Percentiles rank a stretch among this genome's conserved stretches.
phyloP scores from a whole-genome alignment of 2,888 invertebrate species.

The Ochlodes sylvanus region DNA sequence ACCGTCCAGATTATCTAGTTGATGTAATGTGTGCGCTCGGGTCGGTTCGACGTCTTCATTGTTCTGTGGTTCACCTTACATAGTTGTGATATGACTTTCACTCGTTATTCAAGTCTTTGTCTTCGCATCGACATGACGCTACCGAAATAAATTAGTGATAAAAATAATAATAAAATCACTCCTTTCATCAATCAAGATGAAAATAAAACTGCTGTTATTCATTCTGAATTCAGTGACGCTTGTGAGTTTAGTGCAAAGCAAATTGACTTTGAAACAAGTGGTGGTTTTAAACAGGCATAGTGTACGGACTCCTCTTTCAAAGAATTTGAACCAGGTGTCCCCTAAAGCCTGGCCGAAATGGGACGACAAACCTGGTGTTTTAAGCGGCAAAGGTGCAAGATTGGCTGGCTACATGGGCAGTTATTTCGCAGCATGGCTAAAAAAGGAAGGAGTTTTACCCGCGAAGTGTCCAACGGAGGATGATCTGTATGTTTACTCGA shows the following conservation, averaged over 20 bases:
- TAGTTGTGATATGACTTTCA: slow-evolving; percentile 30
- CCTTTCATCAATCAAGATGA: slow-evolving; percentile 18
- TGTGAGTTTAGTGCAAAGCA: slow-evolving; percentile 18
- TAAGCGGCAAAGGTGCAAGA: slow-evolving; percentile 64
- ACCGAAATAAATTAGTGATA: background rate
- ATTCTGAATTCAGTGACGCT: slow-evolving; percentile 20
- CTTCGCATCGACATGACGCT: slow-evolving; percentile 26
- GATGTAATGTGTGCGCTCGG: background rate
- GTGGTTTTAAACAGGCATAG: slow-evolving; percentile 69
- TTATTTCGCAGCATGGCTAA: slow-evolving; percentile 65
- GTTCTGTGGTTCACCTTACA: slow-evolving; percentile 14
- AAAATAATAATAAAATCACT: background rate
- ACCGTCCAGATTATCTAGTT: background rate
- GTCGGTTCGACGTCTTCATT: slow-evolving; percentile 1
- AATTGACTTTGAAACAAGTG: slow-evolving; percentile 56
- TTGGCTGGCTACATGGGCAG: slow-evolving; percentile 67
- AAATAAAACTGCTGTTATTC: background rate
- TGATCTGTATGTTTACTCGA: slow-evolving; percentile 68
- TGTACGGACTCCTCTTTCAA: slow-evolving; percentile 60
- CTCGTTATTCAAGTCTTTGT: slow-evolving; percentile 28
- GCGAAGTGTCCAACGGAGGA: slow-evolving; percentile 60
- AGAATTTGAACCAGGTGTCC: slow-evolving; percentile 40
- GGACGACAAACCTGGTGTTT: slow-evolving; percentile 53
- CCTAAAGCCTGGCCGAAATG: slow-evolving; percentile 62
- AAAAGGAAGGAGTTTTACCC: slow-evolving; percentile 51